phyloP scores from a whole-genome alignment of 2,113 vertebrate genomes.

The Hemiprocne comata region DNA sequence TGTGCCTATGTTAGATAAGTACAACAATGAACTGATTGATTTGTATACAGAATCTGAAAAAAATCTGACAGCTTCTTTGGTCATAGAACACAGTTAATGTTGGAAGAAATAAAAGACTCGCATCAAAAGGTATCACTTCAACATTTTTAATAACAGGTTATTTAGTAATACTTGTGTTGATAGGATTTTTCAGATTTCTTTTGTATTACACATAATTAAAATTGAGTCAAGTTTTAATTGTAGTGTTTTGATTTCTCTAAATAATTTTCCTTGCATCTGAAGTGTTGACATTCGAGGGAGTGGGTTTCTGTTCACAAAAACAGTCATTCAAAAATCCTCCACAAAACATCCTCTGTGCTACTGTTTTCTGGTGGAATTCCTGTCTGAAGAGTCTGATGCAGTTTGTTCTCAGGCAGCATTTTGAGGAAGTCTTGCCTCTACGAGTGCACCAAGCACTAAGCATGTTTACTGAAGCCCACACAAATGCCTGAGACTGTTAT shows the following conservation, averaged over 20 bases:
- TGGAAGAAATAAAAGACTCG: not conserved
- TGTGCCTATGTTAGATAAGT: not conserved
- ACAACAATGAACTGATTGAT: not conserved
- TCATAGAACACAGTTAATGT: not conserved
- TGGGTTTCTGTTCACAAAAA: slow-evolving; percentile 14
- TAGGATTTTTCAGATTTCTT: not conserved
- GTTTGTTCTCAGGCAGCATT: slow-evolving; percentile 9
- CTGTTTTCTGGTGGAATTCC: slow-evolving; percentile 29
- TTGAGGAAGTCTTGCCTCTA: not conserved
- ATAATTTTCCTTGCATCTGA: not conserved
- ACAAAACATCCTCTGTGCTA: slow-evolving; percentile 10
- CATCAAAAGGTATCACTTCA: not conserved
- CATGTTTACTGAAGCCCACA: not conserved
- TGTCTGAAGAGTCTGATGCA: not conserved
- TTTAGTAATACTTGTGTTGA: not conserved
- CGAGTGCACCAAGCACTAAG: not conserved
- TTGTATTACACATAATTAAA: not conserved
- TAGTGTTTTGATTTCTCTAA: not conserved
- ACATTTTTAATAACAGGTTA: not conserved
- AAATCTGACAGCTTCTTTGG: not conserved
- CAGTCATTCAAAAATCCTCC: slow-evolving; percentile 6
- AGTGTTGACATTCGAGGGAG: not conserved
- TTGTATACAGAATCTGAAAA: not conserved
- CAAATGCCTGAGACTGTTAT: not conserved
- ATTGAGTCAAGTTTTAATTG: not conserved